Percentiles rank a stretch among this genome's conserved stretches.
Evolutionary conservation across 2,797 vertebrate species (phyloP).

Genomic region (Prunella strophiata): DNA sequence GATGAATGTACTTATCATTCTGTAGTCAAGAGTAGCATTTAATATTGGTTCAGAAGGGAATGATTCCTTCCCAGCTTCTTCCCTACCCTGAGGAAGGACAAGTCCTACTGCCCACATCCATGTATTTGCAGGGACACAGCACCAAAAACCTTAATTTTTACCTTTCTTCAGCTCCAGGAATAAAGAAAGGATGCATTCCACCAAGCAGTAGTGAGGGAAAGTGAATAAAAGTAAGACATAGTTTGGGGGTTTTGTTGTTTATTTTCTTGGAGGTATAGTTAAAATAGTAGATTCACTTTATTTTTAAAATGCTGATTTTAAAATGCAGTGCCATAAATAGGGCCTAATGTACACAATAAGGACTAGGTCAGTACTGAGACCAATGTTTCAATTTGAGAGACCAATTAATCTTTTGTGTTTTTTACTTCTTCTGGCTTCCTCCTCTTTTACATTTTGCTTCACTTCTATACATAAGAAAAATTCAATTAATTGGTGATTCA

Average conservation of each 20-base stretch:
- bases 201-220: neutral
- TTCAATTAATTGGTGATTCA: neutral
- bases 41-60: neutral
- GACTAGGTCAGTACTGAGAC: neutral
- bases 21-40: neutral
- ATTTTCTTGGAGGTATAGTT: neutral
- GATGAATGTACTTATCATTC: neutral
- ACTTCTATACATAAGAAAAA: neutral
- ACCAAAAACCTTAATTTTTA: neutral
- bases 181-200: neutral
- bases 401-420: neutral
- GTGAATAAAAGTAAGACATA: neutral
- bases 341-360: neutral
- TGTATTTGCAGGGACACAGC: neutral
- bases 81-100: neutral
- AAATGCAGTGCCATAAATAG: neutral
- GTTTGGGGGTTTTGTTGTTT: neutral
- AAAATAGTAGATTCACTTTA: neutral
- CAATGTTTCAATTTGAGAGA: neutral
- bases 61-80: neutral
- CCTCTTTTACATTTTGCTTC: neutral
- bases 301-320: neutral
- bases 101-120: accelerated
- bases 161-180: neutral
- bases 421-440: neutral